Conservation (phyloP, 2,113 vertebrate species). For the Hydrolagus affinis region DNA sequence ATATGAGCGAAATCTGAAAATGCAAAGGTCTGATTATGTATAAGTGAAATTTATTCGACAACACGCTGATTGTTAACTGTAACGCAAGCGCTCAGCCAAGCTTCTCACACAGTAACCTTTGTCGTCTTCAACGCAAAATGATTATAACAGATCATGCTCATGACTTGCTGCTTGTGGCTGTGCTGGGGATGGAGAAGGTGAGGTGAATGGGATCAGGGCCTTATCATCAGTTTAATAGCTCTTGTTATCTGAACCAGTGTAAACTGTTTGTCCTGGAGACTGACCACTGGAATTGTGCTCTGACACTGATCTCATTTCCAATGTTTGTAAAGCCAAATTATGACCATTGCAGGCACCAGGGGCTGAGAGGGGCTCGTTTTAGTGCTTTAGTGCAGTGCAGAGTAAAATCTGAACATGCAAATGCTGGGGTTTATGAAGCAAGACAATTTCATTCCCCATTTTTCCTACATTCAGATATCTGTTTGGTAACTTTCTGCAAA, state of each 20-base stretch:
- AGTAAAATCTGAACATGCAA: no score
- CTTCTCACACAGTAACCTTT: neutral
- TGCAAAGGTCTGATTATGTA: slow-evolving; percentile 18
- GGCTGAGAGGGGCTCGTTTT: no score
- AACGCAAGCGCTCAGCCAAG: slow-evolving; percentile 22
- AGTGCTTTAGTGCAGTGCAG: no score
- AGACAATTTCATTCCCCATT: neutral
- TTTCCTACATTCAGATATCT: neutral
- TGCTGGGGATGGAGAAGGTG: neutral
- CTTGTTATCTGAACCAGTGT: no score
- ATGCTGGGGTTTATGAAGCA: neutral
- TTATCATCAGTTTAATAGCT: no score
- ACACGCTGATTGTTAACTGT: neutral
- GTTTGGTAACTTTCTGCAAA: neutral
- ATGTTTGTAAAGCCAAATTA: no score
- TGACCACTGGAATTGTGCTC: no score
- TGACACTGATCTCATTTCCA: no score
- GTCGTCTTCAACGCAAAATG: neutral
- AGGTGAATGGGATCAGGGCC: neutral
- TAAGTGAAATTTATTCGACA: neutral
- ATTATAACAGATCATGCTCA: neutral
- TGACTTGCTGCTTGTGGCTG: neutral
- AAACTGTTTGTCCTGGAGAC: no score
- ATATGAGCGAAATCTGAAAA: slow-evolving; percentile 15
- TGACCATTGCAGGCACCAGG: no score